Conservation (phyloP, 1,140 invertebrate genomes). For the Pogonognathellus flavescens region DNA sequence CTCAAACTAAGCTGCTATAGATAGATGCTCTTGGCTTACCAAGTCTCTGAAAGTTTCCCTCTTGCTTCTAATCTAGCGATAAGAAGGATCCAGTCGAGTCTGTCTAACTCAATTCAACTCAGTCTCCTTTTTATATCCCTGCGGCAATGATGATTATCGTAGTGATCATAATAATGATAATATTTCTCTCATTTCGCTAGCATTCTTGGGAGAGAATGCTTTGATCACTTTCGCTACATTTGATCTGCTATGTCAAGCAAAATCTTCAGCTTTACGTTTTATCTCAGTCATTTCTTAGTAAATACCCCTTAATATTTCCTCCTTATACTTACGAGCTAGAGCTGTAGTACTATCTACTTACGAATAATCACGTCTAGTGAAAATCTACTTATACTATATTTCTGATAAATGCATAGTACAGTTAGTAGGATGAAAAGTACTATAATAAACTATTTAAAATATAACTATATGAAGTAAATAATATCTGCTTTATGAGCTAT, state of each 20-base stretch:
- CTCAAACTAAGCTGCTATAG: not conserved
- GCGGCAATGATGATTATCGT: slow-evolving; percentile 9
- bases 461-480: too few relatives aligned
- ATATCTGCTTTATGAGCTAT: too few relatives aligned
- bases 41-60: slow-evolving; percentile 4
- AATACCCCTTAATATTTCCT: too few relatives aligned
- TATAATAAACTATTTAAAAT: too few relatives aligned
- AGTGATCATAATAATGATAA: slow-evolving; percentile 41
- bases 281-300: slow-evolving; percentile 1
- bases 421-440: too few relatives aligned
- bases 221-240: slow-evolving; percentile 36
- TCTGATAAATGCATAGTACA: too few relatives aligned
- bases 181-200: slow-evolving; percentile 36
- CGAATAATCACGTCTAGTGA: too few relatives aligned
- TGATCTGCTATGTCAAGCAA: slow-evolving; percentile 27
- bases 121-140: slow-evolving; percentile 15
- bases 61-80: slow-evolving; percentile 23
- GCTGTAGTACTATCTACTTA: too few relatives aligned
- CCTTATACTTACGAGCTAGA: too few relatives aligned
- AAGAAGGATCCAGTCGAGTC: slow-evolving; percentile 37
- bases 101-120: slow-evolving; percentile 26
- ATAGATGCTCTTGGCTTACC: not conserved
- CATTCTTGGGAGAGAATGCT: slow-evolving; percentile 21
- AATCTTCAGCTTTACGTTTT: slow-evolving; percentile 2
- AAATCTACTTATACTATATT: too few relatives aligned